Percentiles rank a stretch among this genome's conserved stretches.
Evolutionary conservation across 2,113 vertebrate genomes (phyloP).

Genomic region (Chaetodon trifascialis): DNA sequence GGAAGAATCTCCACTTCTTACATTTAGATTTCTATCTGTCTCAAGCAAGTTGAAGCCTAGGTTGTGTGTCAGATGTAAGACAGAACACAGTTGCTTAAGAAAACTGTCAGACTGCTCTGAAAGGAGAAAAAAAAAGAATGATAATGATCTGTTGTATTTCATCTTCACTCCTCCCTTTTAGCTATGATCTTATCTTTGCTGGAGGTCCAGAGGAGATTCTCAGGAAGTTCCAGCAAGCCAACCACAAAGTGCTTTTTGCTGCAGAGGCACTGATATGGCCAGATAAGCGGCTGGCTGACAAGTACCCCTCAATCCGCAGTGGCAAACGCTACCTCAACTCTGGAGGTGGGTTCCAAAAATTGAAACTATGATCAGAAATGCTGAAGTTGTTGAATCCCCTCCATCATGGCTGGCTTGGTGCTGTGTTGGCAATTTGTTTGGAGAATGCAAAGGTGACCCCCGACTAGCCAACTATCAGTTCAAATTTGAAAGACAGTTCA

Average conservation of each 20-base stretch:
- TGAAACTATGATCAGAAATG: background rate
- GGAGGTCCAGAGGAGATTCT: slow-evolving; percentile 93
- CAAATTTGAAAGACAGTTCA: too few species aligned
- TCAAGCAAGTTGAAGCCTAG: slow-evolving; percentile 18
- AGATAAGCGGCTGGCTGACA: slow-evolving; percentile 91
- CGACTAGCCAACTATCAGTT: too few species aligned
- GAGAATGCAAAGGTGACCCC: background rate
- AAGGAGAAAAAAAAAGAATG: background rate
- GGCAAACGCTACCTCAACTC: slow-evolving; percentile 97
- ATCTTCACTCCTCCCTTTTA: slow-evolving; percentile 66
- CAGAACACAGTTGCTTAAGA: background rate
- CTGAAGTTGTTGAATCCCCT: background rate
- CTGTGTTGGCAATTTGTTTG: background rate
- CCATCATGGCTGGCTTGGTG: background rate
- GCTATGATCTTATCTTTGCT: slow-evolving; percentile 96
- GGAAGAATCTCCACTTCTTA: slow-evolving; percentile 57
- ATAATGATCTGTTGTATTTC: slow-evolving; percentile 34
- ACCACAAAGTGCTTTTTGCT: slow-evolving; percentile 94
- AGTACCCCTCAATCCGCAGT: slow-evolving; percentile 91
- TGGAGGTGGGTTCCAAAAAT: slow-evolving; percentile 87
- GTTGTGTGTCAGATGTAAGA: slow-evolving; percentile 14
- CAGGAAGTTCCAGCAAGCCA: slow-evolving; percentile 92
- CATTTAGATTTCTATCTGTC: slow-evolving; percentile 46
- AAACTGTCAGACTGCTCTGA: slow-evolving; percentile 1
- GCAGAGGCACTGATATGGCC: slow-evolving; percentile 96